Base-by-base conservation (phyloP, 2,113 vertebrate species). In the Steatornis caripensis region DNA sequence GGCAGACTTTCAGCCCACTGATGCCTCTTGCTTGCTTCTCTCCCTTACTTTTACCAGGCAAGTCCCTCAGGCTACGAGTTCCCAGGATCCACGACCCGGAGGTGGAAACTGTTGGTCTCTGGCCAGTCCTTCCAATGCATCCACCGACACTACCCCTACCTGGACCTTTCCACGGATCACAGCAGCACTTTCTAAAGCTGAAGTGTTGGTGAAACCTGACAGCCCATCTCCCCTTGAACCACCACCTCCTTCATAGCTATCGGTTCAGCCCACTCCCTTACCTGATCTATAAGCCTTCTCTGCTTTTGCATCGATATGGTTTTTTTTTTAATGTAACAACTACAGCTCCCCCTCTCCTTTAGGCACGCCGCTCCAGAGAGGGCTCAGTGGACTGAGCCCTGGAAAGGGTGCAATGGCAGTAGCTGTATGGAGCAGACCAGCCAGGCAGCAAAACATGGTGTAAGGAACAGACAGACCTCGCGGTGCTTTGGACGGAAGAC, bases 381-480 rank as follows among this genome's bases (percentile, higher is more conserved):
- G 55, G 34, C 39, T 62, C 32, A 9, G 71, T 4, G 15, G 29
- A 54, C 41, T 6, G 12, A 71, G 22, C 29, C 57, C 51, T n/a
- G 37, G 48, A 64, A 45, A 80, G 12, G 53, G 5, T 39, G 53
- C 64, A 57, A 41, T 8, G 49, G 62, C 48, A 43, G 54, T 3
- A 27, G 54, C 37, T 48, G 15, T 16, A 39, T 5, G 4, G 24
- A 27, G 14, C 9, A 74, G 61, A 34, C 22, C 0, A 1, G 18
- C 10, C 49, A 82, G 62, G 54, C 30, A 84, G 36, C 27, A n/a
- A 45, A 66, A 24, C 29, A 11, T 0, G 0, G 23, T 7, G 6
- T 26, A 68, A 49, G 24, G 36, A 75, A 84, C 7, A 65, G 54
- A 72, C 19, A 20, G 1, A 10, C 23, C 29, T 64, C 8, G 0